Conservation (phyloP, 2,113 vertebrate genomes). For the Pagrus major region DNA sequence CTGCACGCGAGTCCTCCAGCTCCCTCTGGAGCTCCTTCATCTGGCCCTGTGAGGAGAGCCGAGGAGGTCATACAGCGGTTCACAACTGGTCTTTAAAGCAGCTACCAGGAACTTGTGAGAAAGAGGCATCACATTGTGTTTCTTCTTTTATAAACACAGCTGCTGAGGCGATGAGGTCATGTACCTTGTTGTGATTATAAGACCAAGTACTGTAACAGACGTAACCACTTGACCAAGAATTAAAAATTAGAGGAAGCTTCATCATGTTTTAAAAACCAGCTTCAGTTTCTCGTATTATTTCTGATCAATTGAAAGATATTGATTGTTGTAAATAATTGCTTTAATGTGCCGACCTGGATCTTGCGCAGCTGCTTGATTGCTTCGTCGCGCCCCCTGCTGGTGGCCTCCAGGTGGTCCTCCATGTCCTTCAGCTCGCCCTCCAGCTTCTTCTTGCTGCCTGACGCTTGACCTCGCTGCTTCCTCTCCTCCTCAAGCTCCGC, state of each 20-base stretch:
- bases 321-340: not conserved
- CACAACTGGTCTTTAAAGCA: too few species aligned
- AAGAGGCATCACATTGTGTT: too few species aligned
- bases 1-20: conserved; percentile 90
- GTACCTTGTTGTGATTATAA: too few species aligned
- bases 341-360: conserved; percentile 85
- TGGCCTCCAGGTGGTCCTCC: conserved; percentile 92
- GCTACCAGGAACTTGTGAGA: too few species aligned
- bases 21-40: conserved; percentile 95
- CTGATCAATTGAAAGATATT: not conserved
- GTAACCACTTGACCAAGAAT: too few species aligned
- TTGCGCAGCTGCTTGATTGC: conserved; percentile 94
- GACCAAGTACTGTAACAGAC: too few species aligned
- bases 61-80: not conserved
- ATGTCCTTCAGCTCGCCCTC: conserved; percentile 92
- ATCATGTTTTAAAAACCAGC: too few species aligned
- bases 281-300: too few species aligned
- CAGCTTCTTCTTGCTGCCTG: conserved; percentile 91
- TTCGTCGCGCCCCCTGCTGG: conserved; percentile 90
- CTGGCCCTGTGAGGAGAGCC: conserved; percentile 85
- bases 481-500: conserved; percentile 93
- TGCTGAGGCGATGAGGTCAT: too few species aligned
- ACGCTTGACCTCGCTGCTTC: conserved; percentile 88
- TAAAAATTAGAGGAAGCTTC: too few species aligned
- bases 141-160: too few species aligned